phyloP scores from a whole-genome alignment of 53 echinoderm and acorn worm species.

The Temnopleurus reevesii region DNA sequence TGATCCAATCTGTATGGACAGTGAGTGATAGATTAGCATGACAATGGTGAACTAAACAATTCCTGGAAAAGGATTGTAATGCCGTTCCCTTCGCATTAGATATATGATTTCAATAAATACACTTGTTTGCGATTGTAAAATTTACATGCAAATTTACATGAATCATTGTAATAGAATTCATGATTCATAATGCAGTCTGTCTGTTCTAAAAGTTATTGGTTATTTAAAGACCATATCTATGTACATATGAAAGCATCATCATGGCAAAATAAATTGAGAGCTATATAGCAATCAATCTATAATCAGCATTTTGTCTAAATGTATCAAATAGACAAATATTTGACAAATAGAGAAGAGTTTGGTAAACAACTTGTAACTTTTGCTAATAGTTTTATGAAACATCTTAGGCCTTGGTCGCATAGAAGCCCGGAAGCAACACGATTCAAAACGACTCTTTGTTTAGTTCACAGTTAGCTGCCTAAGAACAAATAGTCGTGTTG shows the following conservation, averaged over 20 bases:
- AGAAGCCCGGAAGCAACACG: too few relatives aligned
- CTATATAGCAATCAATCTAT: not conserved
- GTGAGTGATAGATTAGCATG: too few relatives aligned
- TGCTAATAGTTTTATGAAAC: too few relatives aligned
- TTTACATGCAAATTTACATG: not conserved
- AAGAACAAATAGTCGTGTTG: too few relatives aligned
- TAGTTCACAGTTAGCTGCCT: too few relatives aligned
- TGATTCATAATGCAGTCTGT: not conserved
- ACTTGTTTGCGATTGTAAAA: not conserved
- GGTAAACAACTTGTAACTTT: too few relatives aligned
- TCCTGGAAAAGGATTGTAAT: too few relatives aligned
- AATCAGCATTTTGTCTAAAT: not conserved
- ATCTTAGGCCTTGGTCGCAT: not conserved
- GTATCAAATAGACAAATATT: too few relatives aligned
- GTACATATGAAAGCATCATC: conserved; percentile 18
- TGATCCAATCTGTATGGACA: too few relatives aligned
- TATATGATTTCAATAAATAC: not conserved
- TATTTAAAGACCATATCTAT: not conserved
- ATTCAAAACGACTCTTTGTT: too few relatives aligned
- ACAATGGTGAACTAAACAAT: too few relatives aligned
- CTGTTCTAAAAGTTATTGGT: not conserved
- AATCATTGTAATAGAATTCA: not conserved
- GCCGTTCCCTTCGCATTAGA: not conserved
- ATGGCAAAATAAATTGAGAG: not conserved
- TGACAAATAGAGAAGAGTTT: too few relatives aligned